Percentiles rank a stretch among this genome's conserved stretches.
Evolutionary conservation across 2,888 invertebrate genomes (phyloP).

Genomic region (Cryptops parisi): DNA sequence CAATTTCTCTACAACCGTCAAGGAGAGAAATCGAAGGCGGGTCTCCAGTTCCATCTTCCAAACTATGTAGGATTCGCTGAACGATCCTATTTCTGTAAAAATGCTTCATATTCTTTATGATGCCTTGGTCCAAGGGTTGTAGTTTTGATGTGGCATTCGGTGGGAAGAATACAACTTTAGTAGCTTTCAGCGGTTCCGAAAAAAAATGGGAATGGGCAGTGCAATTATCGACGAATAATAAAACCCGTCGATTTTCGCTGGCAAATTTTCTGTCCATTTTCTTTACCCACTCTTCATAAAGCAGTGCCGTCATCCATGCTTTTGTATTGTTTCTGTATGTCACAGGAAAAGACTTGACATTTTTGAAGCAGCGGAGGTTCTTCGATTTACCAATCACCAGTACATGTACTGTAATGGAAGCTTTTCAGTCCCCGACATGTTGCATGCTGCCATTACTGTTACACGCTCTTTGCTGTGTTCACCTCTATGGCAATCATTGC

Average conservation of each 20-base stretch:
- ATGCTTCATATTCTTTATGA: slow-evolving; percentile 21
- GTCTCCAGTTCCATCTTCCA: too few relatives aligned
- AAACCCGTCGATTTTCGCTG: neutral
- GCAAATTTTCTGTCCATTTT: neutral
- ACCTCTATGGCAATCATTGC: neutral
- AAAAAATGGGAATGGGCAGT: slow-evolving; percentile 23
- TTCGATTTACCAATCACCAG: neutral
- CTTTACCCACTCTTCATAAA: neutral
- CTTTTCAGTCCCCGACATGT: neutral
- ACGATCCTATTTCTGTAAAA: slow-evolving; percentile 22
- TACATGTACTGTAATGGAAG: neutral
- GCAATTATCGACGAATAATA: slow-evolving; percentile 21
- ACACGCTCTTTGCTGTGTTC: neutral
- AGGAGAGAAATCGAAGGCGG: too few relatives aligned
- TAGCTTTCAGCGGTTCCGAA: slow-evolving; percentile 22
- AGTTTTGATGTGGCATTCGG: slow-evolving; percentile 23
- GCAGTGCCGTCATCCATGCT: neutral
- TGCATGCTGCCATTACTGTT: neutral
- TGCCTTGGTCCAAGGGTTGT: slow-evolving; percentile 22
- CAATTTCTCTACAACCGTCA: too few relatives aligned
- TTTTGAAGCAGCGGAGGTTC: neutral
- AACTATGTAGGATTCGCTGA: too few relatives aligned
- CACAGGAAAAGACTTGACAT: neutral
- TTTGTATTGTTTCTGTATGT: neutral
- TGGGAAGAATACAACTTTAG: slow-evolving; percentile 26